phyloP scores from a whole-genome alignment of 2,888 invertebrate species.

The Melikaiella ostensackeni region DNA sequence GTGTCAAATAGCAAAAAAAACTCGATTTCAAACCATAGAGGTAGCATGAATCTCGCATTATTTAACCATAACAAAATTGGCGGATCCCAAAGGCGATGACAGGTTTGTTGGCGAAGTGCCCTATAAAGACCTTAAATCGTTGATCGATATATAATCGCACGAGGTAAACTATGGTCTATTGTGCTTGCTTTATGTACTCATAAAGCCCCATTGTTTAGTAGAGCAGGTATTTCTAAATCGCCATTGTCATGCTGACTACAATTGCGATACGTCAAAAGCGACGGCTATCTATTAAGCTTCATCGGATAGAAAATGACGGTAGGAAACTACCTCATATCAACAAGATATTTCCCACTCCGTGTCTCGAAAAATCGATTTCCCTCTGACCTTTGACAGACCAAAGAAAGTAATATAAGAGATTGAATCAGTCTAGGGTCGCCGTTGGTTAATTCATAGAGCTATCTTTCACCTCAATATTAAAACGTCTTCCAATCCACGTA shows the following conservation, averaged over 20 bases:
- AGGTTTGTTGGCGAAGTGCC: slow-evolving; percentile 22
- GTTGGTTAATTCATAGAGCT: background rate
- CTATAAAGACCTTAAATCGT: slow-evolving; percentile 26
- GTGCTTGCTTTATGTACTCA: slow-evolving; percentile 56
- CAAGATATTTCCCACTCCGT: background rate
- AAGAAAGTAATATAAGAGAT: background rate
- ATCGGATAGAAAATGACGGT: slow-evolving; percentile 46
- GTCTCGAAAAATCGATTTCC: background rate
- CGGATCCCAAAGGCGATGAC: background rate
- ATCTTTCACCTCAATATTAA: background rate
- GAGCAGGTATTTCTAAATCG: slow-evolving; percentile 57
- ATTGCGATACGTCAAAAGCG: slow-evolving; percentile 55
- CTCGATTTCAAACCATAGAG: background rate
- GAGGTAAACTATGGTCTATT: slow-evolving; percentile 49
- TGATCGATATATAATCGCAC: slow-evolving; percentile 13
- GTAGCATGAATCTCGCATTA: background rate
- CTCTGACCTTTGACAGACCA: background rate
- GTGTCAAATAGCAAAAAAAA: too few species aligned
- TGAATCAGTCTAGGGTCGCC: background rate
- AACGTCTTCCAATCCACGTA: background rate
- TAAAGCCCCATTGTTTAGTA: slow-evolving; percentile 58
- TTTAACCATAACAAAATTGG: background rate
- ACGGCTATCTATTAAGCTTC: slow-evolving; percentile 50
- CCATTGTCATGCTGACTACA: slow-evolving; percentile 58
- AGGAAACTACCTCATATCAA: background rate